phyloP scores from a whole-genome alignment of 1,140 invertebrate species.

The Cyclargus thomasi region DNA sequence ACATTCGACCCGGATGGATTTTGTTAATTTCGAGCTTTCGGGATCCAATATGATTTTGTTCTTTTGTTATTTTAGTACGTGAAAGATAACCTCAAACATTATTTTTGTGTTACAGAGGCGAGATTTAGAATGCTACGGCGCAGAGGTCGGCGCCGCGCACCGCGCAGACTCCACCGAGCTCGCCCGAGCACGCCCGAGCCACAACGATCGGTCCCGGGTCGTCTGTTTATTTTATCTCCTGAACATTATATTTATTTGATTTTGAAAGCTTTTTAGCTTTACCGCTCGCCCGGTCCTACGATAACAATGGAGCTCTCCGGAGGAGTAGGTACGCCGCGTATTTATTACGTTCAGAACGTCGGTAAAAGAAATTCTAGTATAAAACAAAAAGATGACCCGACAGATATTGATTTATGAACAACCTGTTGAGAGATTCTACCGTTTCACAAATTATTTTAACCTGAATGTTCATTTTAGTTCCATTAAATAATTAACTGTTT shows the following conservation, averaged over 20 bases:
- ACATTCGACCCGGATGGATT: constrained; percentile 62
- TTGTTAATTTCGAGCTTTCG: constrained; percentile 33
- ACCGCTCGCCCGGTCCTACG: constrained; percentile 13
- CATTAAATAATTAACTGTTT: neutral
- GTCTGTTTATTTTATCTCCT: constrained; percentile 20
- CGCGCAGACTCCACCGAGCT: constrained; percentile 57
- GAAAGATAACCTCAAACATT: constrained; percentile 71
- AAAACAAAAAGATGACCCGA: neutral
- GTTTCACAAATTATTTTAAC: neutral
- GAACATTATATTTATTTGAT: constrained; percentile 16
- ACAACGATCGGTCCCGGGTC: constrained; percentile 17
- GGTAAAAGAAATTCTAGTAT: neutral
- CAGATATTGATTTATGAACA: constrained; percentile 8
- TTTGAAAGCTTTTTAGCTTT: constrained; percentile 33
- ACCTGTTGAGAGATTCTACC: neutral
- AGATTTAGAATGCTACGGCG: constrained; percentile 53
- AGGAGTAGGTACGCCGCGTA: neutral
- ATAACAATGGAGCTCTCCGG: constrained; percentile 1
- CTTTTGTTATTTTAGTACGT: constrained; percentile 44
- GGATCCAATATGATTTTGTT: constrained; percentile 36
- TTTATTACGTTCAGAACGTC: neutral
- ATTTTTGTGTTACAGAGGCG: constrained; percentile 67
- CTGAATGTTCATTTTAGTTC: neutral
- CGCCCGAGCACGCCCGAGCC: constrained; percentile 27
- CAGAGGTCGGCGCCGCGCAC: constrained; percentile 36